Evolutionary conservation across 2,888 invertebrate genomes (phyloP).

Genomic region (Allygus modestus): DNA sequence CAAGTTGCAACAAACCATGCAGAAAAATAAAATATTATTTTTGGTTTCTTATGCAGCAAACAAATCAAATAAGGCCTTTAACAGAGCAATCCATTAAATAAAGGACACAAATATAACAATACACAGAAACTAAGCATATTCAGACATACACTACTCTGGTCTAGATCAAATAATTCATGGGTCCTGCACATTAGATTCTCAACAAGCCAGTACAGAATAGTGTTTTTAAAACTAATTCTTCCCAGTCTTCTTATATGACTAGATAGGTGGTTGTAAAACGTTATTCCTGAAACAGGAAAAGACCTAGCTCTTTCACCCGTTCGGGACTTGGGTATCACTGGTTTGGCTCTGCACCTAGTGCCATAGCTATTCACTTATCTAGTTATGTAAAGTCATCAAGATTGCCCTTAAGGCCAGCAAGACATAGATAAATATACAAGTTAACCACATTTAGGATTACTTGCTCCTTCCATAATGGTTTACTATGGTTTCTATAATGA

Average conservation of each 20-base stretch:
- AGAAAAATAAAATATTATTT: no score
- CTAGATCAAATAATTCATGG: conserved; percentile 47
- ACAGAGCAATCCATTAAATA: no score
- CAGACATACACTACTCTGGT: no score
- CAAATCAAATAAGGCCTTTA: no score
- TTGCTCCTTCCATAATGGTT: not conserved
- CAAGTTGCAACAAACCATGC: no score
- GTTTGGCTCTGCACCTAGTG: not conserved
- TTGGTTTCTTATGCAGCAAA: no score
- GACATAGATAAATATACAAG: not conserved
- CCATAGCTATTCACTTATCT: not conserved
- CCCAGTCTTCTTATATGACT: not conserved
- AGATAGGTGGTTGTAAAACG: not conserved
- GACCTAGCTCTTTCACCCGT: not conserved
- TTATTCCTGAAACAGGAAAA: not conserved
- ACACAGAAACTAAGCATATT: no score
- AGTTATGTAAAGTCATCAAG: not conserved
- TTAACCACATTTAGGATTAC: not conserved
- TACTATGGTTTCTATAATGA: not conserved
- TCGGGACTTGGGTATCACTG: not conserved
- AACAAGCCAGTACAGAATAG: not conserved
- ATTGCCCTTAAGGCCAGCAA: not conserved
- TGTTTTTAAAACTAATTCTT: not conserved
- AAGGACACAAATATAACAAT: no score
- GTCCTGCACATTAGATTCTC: not conserved